Base-by-base conservation (phyloP, 2,888 invertebrate genomes). In the Chrysolina oricalcia region DNA sequence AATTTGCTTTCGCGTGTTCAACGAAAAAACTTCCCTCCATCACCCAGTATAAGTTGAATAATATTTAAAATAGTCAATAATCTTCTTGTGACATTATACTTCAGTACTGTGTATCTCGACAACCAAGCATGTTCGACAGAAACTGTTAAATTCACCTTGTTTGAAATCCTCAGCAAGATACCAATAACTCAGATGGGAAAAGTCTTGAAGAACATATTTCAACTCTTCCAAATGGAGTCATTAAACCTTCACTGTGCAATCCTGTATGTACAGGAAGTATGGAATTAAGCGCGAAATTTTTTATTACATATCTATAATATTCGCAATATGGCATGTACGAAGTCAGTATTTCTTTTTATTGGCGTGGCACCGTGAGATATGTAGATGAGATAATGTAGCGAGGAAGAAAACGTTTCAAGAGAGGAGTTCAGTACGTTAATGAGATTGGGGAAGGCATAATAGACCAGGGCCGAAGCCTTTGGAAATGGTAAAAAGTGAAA, bases 241-340 rank as follows among this genome's bases (percentile, higher is more conserved):
- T 27, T 59, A 59, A 59, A 27, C 59, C n/a, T 59, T n/a, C 59
- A 35, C n/a, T 59, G n/a, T 59, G 35, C n/a, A 27, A 59, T 27
- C 35, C 59, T 27, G 35, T 17, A 35, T 59, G 59, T 27, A 35
- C 59, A 59, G 59, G 59, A 59, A 59, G 59, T 59, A 59, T 35
- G 35, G 59, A 59, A 59, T 59, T 59, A 59, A 59, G 27, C 59
- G 59, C 59, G 35, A 59, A 59, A 35, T 59, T 59, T 59, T 59
- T 59, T 27, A 59, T 35, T 59, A 59, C 35, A 35, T 59, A 35
- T 59, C 59, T 35, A 35, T 59, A 35, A 59, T 59, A 59, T 59
- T 27, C 59, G 27, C 59, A 59, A 59, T 59, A 59, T 59, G 59
- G 59, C 35, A 59, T 59, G 59, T 27, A 59, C 11, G n/a, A 19